phyloP scores from a whole-genome alignment of 2,797 vertebrate genomes.

The Sebastes goodei region DNA sequence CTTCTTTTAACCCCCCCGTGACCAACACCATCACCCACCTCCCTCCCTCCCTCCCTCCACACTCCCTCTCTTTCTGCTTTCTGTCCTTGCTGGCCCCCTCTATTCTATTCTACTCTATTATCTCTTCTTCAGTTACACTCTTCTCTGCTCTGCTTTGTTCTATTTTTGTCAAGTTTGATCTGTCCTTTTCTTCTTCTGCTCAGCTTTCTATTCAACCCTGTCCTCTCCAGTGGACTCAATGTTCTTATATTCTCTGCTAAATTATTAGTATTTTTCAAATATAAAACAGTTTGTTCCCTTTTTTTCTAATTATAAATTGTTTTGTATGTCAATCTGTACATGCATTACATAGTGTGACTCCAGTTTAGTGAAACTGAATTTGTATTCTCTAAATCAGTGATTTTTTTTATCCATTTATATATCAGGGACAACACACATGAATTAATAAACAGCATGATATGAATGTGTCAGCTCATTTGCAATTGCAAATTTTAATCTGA shows the following conservation, averaged over 20 bases:
- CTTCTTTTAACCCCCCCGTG: slow-evolving; percentile 64
- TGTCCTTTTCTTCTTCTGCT: not conserved
- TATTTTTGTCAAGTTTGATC: slow-evolving; percentile 18
- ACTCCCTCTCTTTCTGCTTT: slow-evolving; percentile 15
- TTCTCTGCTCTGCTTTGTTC: slow-evolving; percentile 10
- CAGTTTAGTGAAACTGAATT: not conserved
- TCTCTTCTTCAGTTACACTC: slow-evolving; percentile 40
- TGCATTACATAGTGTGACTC: not conserved
- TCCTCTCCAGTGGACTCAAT: not conserved
- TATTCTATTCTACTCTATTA: slow-evolving; percentile 46
- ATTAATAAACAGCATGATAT: not conserved
- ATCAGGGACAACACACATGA: not conserved
- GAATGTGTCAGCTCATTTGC: not conserved
- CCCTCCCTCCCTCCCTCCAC: slow-evolving; percentile 1
- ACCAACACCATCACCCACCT: slow-evolving; percentile 34
- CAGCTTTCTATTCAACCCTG: not conserved
- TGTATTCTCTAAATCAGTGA: not conserved
- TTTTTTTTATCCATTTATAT: not conserved
- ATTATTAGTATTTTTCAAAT: not conserved
- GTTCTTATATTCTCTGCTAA: not conserved
- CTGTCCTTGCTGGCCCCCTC: slow-evolving; percentile 26
- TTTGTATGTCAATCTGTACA: not conserved
- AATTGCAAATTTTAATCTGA: not conserved
- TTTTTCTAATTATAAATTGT: not conserved
- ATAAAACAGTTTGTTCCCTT: not conserved